Conservation (phyloP, 2,113 vertebrate genomes). For the human (Homo sapiens) region GRCh38 chr1:157025501-157026000, state of each 20-base stretch:
- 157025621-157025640: conserved; percentile 10
- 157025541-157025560: background rate
- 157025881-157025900: background rate
- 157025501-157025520: background rate
- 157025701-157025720: background rate
- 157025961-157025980: background rate
- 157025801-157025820: background rate
- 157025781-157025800: background rate
- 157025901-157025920: background rate
- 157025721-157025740: background rate
- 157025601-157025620: conserved; percentile 30
- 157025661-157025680: background rate
- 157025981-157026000: background rate
- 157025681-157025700: background rate
- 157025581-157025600: conserved; percentile 46
- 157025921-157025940: background rate
- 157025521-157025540: background rate
- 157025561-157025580: conserved; percentile 2
- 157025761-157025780: background rate
- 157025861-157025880: background rate
- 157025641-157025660: background rate
- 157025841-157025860: background rate
- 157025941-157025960: background rate
- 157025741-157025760: background rate
- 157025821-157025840: background rate